Conservation (phyloP, 2,888 invertebrate species). For the Venustoraphidia nigricollis region DNA sequence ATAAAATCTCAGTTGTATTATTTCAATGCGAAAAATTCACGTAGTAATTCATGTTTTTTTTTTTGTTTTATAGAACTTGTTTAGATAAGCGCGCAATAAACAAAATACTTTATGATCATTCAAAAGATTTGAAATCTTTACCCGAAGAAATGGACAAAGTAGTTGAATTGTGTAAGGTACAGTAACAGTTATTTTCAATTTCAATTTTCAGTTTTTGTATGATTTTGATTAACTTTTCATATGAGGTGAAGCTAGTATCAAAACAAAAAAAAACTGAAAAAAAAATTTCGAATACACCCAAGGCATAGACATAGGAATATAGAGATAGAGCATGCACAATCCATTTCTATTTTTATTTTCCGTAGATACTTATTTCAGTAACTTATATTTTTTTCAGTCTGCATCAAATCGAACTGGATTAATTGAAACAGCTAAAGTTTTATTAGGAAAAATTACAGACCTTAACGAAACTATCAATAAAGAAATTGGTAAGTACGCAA, state of each 20-base stretch:
- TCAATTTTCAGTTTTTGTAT: no score
- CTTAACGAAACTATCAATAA: conserved; percentile 16
- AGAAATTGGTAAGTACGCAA: conserved; percentile 18
- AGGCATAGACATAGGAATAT: no score
- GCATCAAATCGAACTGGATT: neutral
- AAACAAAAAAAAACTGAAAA: no score
- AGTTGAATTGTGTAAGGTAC: conserved; percentile 27
- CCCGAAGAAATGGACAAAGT: conserved; percentile 30
- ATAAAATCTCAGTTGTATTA: no score
- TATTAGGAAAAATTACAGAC: conserved; percentile 18
- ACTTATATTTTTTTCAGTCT: neutral
- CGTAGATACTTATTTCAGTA: neutral
- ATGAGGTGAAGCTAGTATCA: no score
- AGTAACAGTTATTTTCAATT: no score
- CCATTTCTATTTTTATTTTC: no score
- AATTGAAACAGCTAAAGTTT: conserved; percentile 17
- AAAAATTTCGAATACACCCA: no score
- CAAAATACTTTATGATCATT: conserved; percentile 29
- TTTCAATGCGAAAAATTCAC: no score
- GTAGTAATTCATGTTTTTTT: no score
- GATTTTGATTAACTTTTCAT: no score
- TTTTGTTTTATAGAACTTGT: conserved; percentile 12
- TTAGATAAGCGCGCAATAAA: conserved; percentile 29
- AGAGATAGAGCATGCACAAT: no score
- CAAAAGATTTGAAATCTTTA: conserved; percentile 26